Percentiles rank a stretch among this genome's conserved stretches.
Evolutionary conservation across 2,113 vertebrate species (phyloP).

Genomic region (Hoplias malabaricus): DNA sequence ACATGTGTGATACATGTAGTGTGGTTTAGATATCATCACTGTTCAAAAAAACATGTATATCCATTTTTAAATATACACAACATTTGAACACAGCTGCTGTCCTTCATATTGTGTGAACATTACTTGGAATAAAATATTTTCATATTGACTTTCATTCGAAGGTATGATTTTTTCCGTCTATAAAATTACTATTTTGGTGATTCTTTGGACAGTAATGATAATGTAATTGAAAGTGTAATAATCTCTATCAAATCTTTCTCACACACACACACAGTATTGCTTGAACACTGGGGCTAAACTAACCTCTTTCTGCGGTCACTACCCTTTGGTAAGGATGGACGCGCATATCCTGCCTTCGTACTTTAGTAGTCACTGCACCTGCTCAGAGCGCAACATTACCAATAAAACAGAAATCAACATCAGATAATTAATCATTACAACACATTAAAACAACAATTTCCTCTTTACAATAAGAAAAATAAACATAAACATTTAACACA

Average conservation of each 20-base stretch:
- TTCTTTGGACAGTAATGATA: too few species aligned
- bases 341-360: slow-evolving; percentile 99
- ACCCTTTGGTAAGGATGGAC: slow-evolving; percentile 99
- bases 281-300: slow-evolving; percentile 89
- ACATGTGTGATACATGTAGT: background rate
- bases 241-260: slow-evolving; percentile 9
- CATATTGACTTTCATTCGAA: too few species aligned
- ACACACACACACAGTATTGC: slow-evolving; percentile 39
- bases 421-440: slow-evolving; percentile 81
- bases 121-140: too few species aligned
- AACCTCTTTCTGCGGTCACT: slow-evolving; percentile 99
- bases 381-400: slow-evolving; percentile 94
- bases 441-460: slow-evolving; percentile 39
- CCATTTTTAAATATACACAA: too few species aligned
- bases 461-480: slow-evolving; percentile 7
- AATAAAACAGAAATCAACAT: slow-evolving; percentile 89
- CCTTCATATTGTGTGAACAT: too few species aligned
- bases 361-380: slow-evolving; percentile 99
- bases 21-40: background rate
- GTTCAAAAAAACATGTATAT: too few species aligned
- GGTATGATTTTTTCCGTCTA: too few species aligned
- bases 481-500: slow-evolving; percentile 68
- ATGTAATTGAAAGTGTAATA: slow-evolving; percentile 12
- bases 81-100: too few species aligned
- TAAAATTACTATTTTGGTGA: too few species aligned